These are phyloP conservation scores for Astropecten irregularis DNA, from an alignment of 53 echinoderm and acorn worm genomes.

Conservation along the genomic window DNA sequence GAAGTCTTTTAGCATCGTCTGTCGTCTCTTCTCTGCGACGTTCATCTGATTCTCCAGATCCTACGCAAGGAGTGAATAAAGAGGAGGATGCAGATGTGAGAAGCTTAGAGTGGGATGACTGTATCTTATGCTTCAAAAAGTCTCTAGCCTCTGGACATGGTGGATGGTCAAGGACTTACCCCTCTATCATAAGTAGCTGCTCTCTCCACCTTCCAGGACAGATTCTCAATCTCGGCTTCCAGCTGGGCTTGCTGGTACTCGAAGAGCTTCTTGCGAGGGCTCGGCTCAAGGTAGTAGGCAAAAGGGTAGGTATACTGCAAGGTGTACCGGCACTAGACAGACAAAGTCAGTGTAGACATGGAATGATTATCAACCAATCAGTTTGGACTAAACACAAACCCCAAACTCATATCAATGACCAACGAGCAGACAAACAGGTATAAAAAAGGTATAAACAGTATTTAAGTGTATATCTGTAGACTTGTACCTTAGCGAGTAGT, in stretches of 20 bases:
- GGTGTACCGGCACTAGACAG: slow-evolving; percentile 90
- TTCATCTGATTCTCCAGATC: slow-evolving; percentile 98
- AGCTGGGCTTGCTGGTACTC: slow-evolving; percentile 99
- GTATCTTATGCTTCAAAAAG: too few relatives aligned
- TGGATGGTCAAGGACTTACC: too few relatives aligned
- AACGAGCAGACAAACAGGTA: too few relatives aligned
- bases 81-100: background rate
- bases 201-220: slow-evolving; percentile 98
- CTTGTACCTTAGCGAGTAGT: slow-evolving; percentile 94
- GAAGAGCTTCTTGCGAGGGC: slow-evolving; percentile 96
- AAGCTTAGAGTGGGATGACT: too few relatives aligned
- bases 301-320: slow-evolving; percentile 98
- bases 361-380: background rate
- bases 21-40: slow-evolving; percentile 93
- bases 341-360: slow-evolving; percentile 1
- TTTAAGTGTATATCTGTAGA: too few relatives aligned
- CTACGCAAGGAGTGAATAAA: slow-evolving; percentile 46
- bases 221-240: slow-evolving; percentile 95
- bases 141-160: too few relatives aligned
- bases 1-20: slow-evolving; percentile 94
- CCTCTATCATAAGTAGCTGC: slow-evolving; percentile 96
- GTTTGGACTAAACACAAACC: background rate
- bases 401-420: too few relatives aligned
- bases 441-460: too few relatives aligned
- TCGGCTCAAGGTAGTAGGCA: slow-evolving; percentile 91